Base-by-base conservation (phyloP, 1,140 invertebrate genomes). In the Drosophila cardini region DNA sequence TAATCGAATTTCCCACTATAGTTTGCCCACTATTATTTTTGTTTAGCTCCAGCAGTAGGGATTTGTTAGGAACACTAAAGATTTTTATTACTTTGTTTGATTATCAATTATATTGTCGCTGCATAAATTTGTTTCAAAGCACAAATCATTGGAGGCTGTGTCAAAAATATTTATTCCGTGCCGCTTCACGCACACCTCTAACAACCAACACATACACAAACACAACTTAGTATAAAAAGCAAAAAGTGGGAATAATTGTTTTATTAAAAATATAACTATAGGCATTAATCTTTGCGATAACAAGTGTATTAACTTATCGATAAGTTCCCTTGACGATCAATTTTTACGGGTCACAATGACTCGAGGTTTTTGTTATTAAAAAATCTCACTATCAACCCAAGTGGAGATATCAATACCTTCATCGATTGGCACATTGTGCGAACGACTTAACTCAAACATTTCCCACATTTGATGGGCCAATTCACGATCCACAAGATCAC, bases 381-480 rank as follows among this genome's bases (percentile, higher is more conserved):
- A 32, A 10, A 16, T 11, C 30, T 7, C 45, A 21, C 9, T 40
- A 34, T 46, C 40, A 9, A 38, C 42, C 71, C 71, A 69, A 7
- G 9, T 48, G 10, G 30, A 21, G n/a, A 0, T 69, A 34, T 84
- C 62, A 48, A 90, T 90, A 26, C 57, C 74, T 36, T 87, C 71
- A 43, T 81, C 81, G n/a, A 92, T 79, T 70, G 84, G 42, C 1
- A 90, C 72, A 21, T 80, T 71, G 45, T 74, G 58, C 21, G 38
- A 13, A 7, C 48, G 53, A 53, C 74, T 78, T 8, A 90, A 26
- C 6, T 92, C 85, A 58, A 75, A 84, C 64, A 92, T 58, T 77
- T 92, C 90, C 43, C 48, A 71, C 4, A 91, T 10, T 63, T 92
- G 89, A 26, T 90, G 74, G 0, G 90, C 69, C 10, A 91, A 8